Conservation (phyloP, 2,888 invertebrate species). For the Sericinus montela region DNA sequence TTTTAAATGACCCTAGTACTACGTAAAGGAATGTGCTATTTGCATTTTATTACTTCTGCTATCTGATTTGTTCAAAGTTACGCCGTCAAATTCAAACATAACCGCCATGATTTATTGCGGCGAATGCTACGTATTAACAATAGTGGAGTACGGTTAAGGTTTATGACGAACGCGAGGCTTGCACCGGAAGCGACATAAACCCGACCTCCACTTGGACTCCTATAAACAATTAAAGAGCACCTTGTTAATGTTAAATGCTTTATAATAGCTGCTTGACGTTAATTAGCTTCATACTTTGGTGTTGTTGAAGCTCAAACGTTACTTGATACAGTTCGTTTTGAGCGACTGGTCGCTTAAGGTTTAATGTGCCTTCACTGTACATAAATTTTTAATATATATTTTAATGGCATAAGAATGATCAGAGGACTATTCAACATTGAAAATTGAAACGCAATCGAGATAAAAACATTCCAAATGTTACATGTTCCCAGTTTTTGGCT, state of each 20-base stretch:
- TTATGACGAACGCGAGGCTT: slow-evolving; percentile 54
- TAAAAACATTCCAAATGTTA: no score
- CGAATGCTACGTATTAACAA: slow-evolving; percentile 45
- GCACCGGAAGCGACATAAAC: slow-evolving; percentile 70
- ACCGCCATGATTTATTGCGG: slow-evolving; percentile 50
- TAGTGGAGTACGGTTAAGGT: slow-evolving; percentile 44
- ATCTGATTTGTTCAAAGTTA: slow-evolving; percentile 45
- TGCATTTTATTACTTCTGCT: slow-evolving; percentile 35
- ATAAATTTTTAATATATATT: no score
- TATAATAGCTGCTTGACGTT: slow-evolving; percentile 61
- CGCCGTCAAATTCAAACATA: slow-evolving; percentile 48
- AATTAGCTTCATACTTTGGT: slow-evolving; percentile 38
- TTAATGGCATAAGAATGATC: no score
- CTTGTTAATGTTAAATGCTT: slow-evolving; percentile 73
- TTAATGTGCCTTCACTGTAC: no score
- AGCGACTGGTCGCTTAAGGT: no score
- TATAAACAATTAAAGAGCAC: slow-evolving; percentile 70
- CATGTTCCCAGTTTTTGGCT: no score
- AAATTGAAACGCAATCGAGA: no score
- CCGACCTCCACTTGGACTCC: slow-evolving; percentile 60
- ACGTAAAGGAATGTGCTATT: slow-evolving; percentile 14
- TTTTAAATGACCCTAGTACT: slow-evolving; percentile 7
- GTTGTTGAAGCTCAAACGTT: not conserved
- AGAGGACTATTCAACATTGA: no score
- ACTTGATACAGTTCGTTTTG: no score